Conservation (phyloP, 2,888 invertebrate genomes). For the Physocephala rufipes region DNA sequence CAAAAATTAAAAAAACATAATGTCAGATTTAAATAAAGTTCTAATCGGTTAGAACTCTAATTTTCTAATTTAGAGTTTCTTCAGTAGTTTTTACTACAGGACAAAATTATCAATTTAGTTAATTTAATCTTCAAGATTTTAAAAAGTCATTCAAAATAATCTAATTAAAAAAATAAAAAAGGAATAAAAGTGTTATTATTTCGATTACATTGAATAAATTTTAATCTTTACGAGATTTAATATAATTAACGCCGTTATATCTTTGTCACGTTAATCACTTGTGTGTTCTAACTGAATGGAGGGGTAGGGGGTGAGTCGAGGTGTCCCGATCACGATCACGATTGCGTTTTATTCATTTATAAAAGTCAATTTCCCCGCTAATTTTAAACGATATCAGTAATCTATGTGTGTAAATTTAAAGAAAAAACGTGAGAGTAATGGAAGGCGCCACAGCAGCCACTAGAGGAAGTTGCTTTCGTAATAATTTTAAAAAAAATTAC, state of each 20-base stretch:
- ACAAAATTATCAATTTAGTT: background rate
- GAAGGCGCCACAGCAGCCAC: conserved; percentile 6
- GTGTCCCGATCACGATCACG: conserved; percentile 8
- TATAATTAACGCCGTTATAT: background rate
- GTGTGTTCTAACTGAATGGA: conserved; percentile 2
- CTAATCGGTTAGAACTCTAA: too few species aligned
- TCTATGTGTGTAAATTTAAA: background rate
- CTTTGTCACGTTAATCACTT: conserved; percentile 24
- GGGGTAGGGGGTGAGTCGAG: too few species aligned
- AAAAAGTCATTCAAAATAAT: too few species aligned
- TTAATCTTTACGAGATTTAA: background rate
- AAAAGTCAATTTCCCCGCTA: background rate
- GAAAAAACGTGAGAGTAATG: background rate
- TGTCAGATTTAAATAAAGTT: too few species aligned
- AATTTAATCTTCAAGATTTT: background rate
- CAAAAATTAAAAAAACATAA: too few species aligned
- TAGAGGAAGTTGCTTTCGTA: background rate
- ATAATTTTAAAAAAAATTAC: background rate
- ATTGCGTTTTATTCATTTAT: conserved; percentile 12
- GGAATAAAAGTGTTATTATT: too few species aligned
- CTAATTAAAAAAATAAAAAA: too few species aligned
- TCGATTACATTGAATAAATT: background rate
- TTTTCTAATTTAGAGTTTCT: too few species aligned
- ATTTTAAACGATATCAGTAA: background rate
- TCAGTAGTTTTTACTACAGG: too few species aligned